Evolutionary conservation across 2,113 vertebrate species (phyloP).

Genomic region (Bungarus multicinctus): DNA sequence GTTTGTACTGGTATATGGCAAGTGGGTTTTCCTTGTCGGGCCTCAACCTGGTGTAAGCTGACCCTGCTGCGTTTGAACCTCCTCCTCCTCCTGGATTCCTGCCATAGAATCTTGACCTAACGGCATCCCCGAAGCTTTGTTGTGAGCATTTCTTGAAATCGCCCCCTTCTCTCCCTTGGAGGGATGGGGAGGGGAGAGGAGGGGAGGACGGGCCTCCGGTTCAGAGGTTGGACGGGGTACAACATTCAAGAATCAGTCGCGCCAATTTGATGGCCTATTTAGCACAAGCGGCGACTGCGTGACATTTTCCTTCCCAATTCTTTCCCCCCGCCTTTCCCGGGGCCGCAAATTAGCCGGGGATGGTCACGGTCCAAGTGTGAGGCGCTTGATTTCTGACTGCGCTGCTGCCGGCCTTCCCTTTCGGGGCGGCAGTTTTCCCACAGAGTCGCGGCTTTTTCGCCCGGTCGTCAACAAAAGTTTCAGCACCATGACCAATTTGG

Average conservation of each 20-base stretch:
- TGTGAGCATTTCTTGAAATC: not conserved
- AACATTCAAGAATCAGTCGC: constrained; percentile 81
- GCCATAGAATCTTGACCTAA: not conserved
- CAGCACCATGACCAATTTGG: constrained; percentile 85
- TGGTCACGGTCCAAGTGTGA: constrained; percentile 86
- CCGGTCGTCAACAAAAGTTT: constrained; percentile 76
- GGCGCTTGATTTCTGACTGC: constrained; percentile 80
- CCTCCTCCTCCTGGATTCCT: not conserved
- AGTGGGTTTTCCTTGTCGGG: not conserved
- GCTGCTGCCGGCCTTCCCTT: constrained; percentile 75
- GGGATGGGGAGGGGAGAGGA: constrained; percentile 21
- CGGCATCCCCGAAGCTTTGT: not conserved
- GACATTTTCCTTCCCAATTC: constrained; percentile 68
- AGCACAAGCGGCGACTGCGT: constrained; percentile 82
- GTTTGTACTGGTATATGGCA: not conserved
- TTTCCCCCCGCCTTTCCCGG: constrained; percentile 77
- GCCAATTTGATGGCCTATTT: constrained; percentile 90
- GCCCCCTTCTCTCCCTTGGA: constrained; percentile 1
- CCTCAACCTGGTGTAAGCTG: not conserved
- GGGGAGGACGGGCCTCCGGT: constrained; percentile 58
- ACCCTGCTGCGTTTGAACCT: not conserved
- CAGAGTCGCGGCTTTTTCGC: constrained; percentile 75
- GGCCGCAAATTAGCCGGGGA: constrained; percentile 86
- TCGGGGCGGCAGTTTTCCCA: constrained; percentile 78
- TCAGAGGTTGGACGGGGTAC: constrained; percentile 79